phyloP scores from a whole-genome alignment of 2,888 invertebrate genomes.

The Marasmarcha lunaedactyla region DNA sequence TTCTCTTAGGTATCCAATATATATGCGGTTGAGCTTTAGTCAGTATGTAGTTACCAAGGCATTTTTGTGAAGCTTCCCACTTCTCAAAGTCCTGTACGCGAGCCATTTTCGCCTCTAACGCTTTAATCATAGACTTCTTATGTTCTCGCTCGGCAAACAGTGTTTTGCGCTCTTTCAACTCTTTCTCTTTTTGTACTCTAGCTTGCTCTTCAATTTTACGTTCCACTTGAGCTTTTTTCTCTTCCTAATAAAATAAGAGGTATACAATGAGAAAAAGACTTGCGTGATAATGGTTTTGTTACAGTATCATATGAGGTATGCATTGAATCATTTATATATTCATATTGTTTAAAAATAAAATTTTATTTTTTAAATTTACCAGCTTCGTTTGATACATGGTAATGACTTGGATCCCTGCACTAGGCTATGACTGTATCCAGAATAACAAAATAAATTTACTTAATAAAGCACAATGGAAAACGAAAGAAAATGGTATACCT shows the following conservation, averaged over 20 bases:
- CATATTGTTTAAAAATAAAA: no score
- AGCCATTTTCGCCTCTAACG: constrained; percentile 90
- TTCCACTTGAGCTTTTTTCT: constrained; percentile 82
- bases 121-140: constrained; percentile 89
- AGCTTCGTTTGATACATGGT: no score
- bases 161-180: constrained; percentile 85
- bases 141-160: constrained; percentile 87
- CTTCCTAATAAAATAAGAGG: constrained; percentile 35
- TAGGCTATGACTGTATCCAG: no score
- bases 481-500: no score
- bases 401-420: no score
- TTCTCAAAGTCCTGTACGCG: constrained; percentile 88
- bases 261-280: no score
- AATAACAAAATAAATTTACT: no score
- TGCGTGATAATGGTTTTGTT: no score
- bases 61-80: constrained; percentile 83
- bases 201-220: constrained; percentile 94
- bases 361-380: no score
- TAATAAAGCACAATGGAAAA: no score
- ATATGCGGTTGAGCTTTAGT: constrained; percentile 89
- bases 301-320: no score
- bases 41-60: constrained; percentile 84
- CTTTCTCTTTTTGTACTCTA: constrained; percentile 83
- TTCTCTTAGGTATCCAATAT: constrained; percentile 87
- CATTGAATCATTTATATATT: no score